These are phyloP conservation scores for Popillia japonica DNA, from an alignment of 1,140 invertebrate genomes.

Conservation along the genomic window DNA sequence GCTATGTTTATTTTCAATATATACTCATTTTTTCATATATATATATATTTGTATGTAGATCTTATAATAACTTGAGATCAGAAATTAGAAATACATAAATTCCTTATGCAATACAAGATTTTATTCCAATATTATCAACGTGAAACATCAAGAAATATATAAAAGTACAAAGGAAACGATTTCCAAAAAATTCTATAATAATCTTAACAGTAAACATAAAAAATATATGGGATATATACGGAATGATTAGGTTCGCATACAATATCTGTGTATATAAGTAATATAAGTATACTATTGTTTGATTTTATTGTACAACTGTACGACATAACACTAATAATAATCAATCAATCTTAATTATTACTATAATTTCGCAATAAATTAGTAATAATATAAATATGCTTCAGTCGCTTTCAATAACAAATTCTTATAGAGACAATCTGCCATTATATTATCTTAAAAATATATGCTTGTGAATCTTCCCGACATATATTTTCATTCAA, in stretches of 20 bases:
- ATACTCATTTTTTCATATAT: not conserved
- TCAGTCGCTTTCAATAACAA: slow-evolving; percentile 3
- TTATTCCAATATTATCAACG: slow-evolving; percentile 4
- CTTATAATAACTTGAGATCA: not conserved
- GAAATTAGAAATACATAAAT: not conserved
- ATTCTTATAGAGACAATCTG: not conserved
- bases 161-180: not conserved
- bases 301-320: too few relatives aligned
- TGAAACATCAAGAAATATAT: not conserved
- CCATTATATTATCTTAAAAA: not conserved
- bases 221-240: not conserved
- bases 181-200: too few relatives aligned
- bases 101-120: not conserved
- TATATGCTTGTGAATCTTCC: not conserved
- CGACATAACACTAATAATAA: too few relatives aligned
- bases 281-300: not conserved
- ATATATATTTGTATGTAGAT: not conserved
- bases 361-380: not conserved
- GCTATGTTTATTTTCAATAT: slow-evolving; percentile 9
- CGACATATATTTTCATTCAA: not conserved
- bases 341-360: not conserved
- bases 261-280: not conserved
- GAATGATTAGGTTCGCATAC: not conserved
- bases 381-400: slow-evolving; percentile 1
- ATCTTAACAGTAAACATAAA: not conserved